Evolutionary conservation across 2,113 vertebrate species (phyloP).

Genomic region (Orycteropus afer): DNA sequence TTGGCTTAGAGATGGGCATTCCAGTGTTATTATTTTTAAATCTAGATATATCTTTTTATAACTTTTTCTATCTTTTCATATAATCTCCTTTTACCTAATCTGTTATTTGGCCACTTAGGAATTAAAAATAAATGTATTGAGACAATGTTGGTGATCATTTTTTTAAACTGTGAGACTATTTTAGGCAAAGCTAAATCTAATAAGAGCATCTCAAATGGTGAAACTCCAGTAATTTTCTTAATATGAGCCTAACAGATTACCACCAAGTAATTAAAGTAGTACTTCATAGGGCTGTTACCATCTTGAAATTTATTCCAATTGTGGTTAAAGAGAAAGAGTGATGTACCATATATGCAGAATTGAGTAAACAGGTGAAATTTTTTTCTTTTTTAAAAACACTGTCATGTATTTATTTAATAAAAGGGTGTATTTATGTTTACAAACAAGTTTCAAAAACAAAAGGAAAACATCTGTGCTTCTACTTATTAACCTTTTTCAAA

Average conservation of each 20-base stretch:
- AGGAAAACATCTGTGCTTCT: constrained; percentile 90
- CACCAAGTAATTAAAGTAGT: constrained; percentile 68
- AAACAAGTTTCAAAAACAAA: constrained; percentile 91
- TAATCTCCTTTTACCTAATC: constrained; percentile 49
- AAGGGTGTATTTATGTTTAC: constrained; percentile 90
- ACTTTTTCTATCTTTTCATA: constrained; percentile 29
- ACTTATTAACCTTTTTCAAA: constrained; percentile 89
- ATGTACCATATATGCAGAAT: constrained; percentile 79
- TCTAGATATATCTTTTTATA: constrained; percentile 3
- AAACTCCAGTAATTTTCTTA: constrained; percentile 57
- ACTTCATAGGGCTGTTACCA: constrained; percentile 85
- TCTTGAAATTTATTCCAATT: constrained; percentile 82
- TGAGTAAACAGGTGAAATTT: constrained; percentile 85
- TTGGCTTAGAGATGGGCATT: constrained; percentile 57
- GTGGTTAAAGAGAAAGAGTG: constrained; percentile 67
- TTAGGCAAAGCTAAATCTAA: constrained; percentile 70
- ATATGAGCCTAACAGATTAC: constrained; percentile 69
- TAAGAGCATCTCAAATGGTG: constrained; percentile 38
- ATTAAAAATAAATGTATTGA: constrained; percentile 45
- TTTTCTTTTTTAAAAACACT: constrained; percentile 91
- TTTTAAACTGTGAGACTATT: constrained; percentile 48
- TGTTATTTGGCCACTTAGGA: constrained; percentile 66
- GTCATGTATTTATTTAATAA: constrained; percentile 91
- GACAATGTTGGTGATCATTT: constrained; percentile 19
- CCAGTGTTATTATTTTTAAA: not conserved